Conservation (phyloP, 1,140 invertebrate genomes). For the Dendroctonus valens region DNA sequence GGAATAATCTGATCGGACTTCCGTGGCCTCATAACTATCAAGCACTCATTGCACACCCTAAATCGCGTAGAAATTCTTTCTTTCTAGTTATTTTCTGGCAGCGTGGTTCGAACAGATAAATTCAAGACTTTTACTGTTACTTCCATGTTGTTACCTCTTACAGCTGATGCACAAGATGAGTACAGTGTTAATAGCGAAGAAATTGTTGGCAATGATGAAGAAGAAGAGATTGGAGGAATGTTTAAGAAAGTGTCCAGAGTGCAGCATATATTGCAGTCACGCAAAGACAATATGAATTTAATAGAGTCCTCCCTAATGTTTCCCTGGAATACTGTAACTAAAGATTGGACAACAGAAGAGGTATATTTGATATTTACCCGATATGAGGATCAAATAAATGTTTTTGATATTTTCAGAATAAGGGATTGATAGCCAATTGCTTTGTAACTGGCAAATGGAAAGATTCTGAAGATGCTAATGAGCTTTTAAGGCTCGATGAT, state of each 20-base stretch:
- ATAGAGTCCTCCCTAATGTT: conserved; percentile 70
- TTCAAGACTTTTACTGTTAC: too few relatives aligned
- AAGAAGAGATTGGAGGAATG: conserved; percentile 68
- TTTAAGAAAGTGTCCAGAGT: conserved; percentile 71
- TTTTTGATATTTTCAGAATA: conserved; percentile 50
- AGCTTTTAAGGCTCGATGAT: conserved; percentile 82
- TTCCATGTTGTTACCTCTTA: too few relatives aligned
- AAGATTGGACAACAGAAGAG: conserved; percentile 69
- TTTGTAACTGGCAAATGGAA: conserved; percentile 98
- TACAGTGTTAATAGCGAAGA: too few relatives aligned
- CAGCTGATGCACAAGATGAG: too few relatives aligned
- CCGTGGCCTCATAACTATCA: too few relatives aligned
- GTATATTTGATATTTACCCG: conserved; percentile 41
- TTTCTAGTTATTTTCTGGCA: too few relatives aligned
- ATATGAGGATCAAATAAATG: background rate
- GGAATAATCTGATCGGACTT: too few relatives aligned
- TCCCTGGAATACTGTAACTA: conserved; percentile 53
- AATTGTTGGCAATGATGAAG: conserved; percentile 47
- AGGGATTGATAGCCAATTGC: conserved; percentile 77
- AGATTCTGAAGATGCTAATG: conserved; percentile 84
- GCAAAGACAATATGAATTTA: conserved; percentile 67
- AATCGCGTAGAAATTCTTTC: too few relatives aligned
- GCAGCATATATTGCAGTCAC: conserved; percentile 63
- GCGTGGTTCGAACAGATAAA: too few relatives aligned
- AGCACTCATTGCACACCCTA: too few relatives aligned